Conservation (phyloP, 2,888 invertebrate species). For the Acrobasis repandana region DNA sequence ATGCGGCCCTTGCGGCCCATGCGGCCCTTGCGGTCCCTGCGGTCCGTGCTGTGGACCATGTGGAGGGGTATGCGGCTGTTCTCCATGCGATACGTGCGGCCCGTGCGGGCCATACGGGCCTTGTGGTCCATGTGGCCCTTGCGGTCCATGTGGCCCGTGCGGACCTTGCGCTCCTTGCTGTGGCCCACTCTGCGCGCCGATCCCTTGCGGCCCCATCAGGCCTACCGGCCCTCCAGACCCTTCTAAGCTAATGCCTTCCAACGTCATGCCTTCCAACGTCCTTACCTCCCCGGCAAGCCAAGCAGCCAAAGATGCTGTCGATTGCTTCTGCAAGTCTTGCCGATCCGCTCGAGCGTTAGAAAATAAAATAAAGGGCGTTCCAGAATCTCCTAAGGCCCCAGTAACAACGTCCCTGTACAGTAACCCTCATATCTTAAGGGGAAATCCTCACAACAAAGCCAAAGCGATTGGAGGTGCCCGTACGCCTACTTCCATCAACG, state of each 20-base stretch:
- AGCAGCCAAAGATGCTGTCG: not conserved
- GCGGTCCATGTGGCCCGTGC: conserved; percentile 29
- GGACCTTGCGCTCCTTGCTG: conserved; percentile 35
- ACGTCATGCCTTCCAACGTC: not conserved
- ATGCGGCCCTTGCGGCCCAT: conserved; percentile 33
- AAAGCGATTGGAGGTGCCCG: not conserved
- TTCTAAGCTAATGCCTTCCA: not conserved
- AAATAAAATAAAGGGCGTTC: not conserved
- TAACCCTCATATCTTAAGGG: conserved; percentile 6
- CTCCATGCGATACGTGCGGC: conserved; percentile 37
- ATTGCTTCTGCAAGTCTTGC: conserved; percentile 18
- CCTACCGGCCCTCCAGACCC: not conserved
- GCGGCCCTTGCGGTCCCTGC: conserved; percentile 27
- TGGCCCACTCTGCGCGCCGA: conserved; percentile 25
- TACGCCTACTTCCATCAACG: not conserved
- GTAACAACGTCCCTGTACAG: not conserved
- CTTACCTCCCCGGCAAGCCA: not conserved
- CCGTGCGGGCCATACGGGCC: conserved; percentile 34
- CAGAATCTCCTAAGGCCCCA: not conserved
- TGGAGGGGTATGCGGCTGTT: too few relatives aligned
- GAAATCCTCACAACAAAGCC: not conserved
- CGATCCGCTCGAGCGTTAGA: conserved; percentile 16
- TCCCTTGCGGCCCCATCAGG: conserved; percentile 5
- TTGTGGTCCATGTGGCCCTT: conserved; percentile 33
- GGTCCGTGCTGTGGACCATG: conserved; percentile 28